These are phyloP conservation scores for Megathymus violae DNA, from an alignment of 1,140 invertebrate genomes.

Conservation along the genomic window DNA sequence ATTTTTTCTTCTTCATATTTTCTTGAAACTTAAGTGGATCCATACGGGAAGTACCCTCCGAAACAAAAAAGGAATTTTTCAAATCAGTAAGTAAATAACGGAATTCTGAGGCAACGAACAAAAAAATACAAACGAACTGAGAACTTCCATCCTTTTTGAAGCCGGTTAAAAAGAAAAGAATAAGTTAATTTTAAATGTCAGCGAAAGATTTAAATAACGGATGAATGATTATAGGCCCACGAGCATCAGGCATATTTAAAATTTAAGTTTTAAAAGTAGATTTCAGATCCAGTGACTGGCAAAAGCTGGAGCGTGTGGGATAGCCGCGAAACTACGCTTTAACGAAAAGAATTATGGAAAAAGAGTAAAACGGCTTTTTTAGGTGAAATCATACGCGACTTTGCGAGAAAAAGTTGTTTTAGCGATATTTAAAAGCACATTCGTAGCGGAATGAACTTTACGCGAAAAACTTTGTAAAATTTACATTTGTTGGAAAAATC, in stretches of 20 bases:
- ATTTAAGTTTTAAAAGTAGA: neutral
- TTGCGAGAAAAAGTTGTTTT: slow-evolving; percentile 31
- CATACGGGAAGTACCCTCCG: no score
- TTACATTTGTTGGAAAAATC: slow-evolving; percentile 33
- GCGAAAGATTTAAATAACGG: neutral
- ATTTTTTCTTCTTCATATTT: no score
- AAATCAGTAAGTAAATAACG: no score
- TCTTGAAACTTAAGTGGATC: no score
- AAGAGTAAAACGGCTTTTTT: slow-evolving; percentile 11
- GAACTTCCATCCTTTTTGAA: no score
- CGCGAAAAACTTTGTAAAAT: slow-evolving; percentile 34
- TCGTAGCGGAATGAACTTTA: slow-evolving; percentile 31
- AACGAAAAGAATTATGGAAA: slow-evolving; percentile 8
- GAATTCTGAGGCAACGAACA: no score
- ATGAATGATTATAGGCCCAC: neutral
- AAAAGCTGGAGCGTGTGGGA: neutral
- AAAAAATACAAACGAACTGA: no score
- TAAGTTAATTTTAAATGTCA: neutral
- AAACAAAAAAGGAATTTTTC: no score
- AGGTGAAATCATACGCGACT: slow-evolving; percentile 22
- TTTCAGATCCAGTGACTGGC: neutral
- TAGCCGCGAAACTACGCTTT: neutral
- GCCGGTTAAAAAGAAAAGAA: no score
- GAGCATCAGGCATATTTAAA: neutral
- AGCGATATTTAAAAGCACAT: slow-evolving; percentile 29